Base-by-base conservation (phyloP, 2,797 vertebrate genomes). In the Poecilia picta region DNA sequence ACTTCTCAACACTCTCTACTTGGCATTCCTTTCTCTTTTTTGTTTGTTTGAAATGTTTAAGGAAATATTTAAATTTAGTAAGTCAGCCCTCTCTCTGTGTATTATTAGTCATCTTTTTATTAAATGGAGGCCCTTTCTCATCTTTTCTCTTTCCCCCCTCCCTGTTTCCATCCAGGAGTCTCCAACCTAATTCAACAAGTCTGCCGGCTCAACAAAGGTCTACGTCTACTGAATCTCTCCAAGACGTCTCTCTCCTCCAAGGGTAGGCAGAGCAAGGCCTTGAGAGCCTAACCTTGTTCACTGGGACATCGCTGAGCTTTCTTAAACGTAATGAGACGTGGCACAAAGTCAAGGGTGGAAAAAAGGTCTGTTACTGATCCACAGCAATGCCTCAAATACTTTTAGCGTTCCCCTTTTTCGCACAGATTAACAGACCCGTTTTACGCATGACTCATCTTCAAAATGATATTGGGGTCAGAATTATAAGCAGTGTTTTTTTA, bases 161-260 rank as follows among this genome's bases (percentile, higher is more conserved):
- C 15, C 23, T 20, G 28, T 55, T 6, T 20, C 20, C 49, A 82
- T 74, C 5, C 89, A 98, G 97, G 97, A 75, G 96, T 98, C 57
- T 95, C 96, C 84, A 97, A 96, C 87, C 95, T 98, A 82, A 97
- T 97, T 86, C 97, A 98, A 93, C 97, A 97, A 88, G 96, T 98
- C 72, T 97, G 97, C 81, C 97, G 96, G 78, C 97, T 97, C 86
- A 97, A 96, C 83, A 97, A 97, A 78, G 97, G 97, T 70, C 95
- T 98, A 75, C 96, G 96, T 85, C 95, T 97, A 81, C 96, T 98
- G 73, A 97, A 97, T 89, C 96, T 98, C 89, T 96, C 97, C 89
- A 98, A 97, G 94, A 97, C 97, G 72, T 95, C 96, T 41, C 95
- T 98, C 76, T 97, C 97, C 70, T 96, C 97, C 28, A 96, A 97